Evolutionary conservation across 2,888 invertebrate genomes (phyloP), one percentile per base, ranked within the genome.

Genomic region (Dryobota labecula): DNA sequence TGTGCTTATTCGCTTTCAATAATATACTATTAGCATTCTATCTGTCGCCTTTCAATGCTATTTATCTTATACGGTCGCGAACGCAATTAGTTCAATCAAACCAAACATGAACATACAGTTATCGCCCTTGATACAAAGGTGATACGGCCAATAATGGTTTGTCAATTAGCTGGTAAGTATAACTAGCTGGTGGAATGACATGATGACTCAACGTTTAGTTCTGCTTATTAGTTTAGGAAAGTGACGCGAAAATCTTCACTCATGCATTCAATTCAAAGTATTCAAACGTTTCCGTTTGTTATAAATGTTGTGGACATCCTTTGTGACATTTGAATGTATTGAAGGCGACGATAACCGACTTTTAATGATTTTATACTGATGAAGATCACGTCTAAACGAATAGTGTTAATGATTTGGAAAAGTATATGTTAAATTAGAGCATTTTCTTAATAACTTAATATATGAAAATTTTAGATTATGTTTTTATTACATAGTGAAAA

Each of bases 191-290:
- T 83, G 71, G 79, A 82, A 79, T 83, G 73, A 69, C 82, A 75
- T 73, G 87, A 87, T 90, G 90, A 92, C 84, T 90, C 86, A 86
- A 86, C 88, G 86, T 86, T 86, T 86, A 84, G 80, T 85, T 88
- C 84, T 87, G 86, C 87, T 90, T 89, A 89, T 90, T 90, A 91
- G 87, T 86, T 87, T 87, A 88, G 84, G 90, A 91, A 91, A 91
- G 90, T 89, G 86, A 87, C 84, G 86, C 85, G 87, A 88, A 89
- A 89, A 87, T 87, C 76, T 85, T 84, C 75, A 69, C 81, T 86
- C 70, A 71, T 76, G 87, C 80, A 73, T 82, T 86, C 73, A 78
- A 73, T 78, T 45, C 27, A 47, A 30, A 43, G 56, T 36, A 27
- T 79, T 74, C 64, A 74, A 80, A 80, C 61, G 51, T 64, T 69